Conservation (phyloP, 2,797 vertebrate species). For the Molothrus ater region DNA sequence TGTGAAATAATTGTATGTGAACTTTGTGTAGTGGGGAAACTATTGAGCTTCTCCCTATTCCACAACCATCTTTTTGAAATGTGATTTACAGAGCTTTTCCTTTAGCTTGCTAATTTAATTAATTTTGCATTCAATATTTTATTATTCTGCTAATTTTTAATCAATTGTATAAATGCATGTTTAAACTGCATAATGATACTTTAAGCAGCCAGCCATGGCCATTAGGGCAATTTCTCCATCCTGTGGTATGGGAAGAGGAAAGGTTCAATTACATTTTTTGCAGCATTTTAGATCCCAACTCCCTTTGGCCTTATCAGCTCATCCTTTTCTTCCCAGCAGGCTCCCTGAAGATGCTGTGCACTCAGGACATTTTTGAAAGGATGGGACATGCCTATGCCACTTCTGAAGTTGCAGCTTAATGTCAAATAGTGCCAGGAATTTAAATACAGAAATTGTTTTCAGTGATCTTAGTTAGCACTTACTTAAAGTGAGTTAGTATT, state of each 20-base stretch:
- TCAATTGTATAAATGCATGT: neutral
- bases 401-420: neutral
- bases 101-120: neutral
- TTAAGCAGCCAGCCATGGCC: neutral
- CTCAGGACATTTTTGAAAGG: neutral
- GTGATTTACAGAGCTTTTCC: neutral
- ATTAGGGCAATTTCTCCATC: neutral
- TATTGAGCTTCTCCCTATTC: neutral
- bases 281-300: neutral
- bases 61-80: neutral
- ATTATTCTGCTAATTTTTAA: neutral
- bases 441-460: neutral
- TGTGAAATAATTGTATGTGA: neutral
- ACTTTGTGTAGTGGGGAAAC: neutral
- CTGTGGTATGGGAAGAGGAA: neutral
- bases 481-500: neutral
- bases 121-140: neutral
- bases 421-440: neutral
- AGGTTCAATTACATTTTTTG: neutral
- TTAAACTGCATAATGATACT: neutral
- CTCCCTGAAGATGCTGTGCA: neutral
- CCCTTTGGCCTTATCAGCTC: neutral
- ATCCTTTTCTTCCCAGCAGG: neutral
- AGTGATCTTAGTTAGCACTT: neutral
- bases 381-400: neutral